These are phyloP conservation scores for Hippocampus comes DNA, from an alignment of 2,113 vertebrate genomes.

Conservation along the genomic window DNA sequence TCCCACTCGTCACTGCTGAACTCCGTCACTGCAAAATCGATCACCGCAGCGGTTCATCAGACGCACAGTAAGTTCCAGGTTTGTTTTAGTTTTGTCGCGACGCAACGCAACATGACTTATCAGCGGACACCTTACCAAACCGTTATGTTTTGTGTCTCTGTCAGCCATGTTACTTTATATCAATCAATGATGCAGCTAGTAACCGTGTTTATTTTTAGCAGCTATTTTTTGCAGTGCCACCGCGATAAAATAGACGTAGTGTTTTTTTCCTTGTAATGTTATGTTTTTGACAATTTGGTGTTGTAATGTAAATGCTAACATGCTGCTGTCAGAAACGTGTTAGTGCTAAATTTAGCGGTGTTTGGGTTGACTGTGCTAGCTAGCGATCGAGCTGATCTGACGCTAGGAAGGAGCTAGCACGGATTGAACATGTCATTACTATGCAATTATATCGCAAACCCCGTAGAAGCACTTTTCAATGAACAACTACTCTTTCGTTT, in stretches of 20 bases:
- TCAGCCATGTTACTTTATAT: constrained; percentile 71
- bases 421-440: constrained; percentile 19
- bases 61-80: constrained; percentile 65
- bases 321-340: background rate
- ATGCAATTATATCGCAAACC: constrained; percentile 6
- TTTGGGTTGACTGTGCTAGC: constrained; percentile 24
- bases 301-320: background rate
- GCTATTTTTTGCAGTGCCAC: constrained; percentile 52
- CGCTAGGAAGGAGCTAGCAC: constrained; percentile 43
- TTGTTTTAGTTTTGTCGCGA: constrained; percentile 1
- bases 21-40: constrained; percentile 55
- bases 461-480: constrained; percentile 18
- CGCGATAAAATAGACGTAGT: background rate
- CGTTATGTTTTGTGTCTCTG: constrained; percentile 49
- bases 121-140: constrained; percentile 10
- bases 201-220: constrained; percentile 72
- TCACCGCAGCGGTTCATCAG: constrained; percentile 41
- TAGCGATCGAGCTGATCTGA: constrained; percentile 30
- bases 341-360: constrained; percentile 1
- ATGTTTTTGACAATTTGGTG: background rate
- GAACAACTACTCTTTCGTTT: background rate
- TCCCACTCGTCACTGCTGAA: constrained; percentile 50
- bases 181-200: constrained; percentile 66
- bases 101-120: background rate
- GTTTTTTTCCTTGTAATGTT: background rate